A percentile compares a stretch with the other conserved stretches of the same genome.
Evolutionary conservation across 2,888 invertebrate genomes (phyloP).

Genomic region (Itoplectis maculator): DNA sequence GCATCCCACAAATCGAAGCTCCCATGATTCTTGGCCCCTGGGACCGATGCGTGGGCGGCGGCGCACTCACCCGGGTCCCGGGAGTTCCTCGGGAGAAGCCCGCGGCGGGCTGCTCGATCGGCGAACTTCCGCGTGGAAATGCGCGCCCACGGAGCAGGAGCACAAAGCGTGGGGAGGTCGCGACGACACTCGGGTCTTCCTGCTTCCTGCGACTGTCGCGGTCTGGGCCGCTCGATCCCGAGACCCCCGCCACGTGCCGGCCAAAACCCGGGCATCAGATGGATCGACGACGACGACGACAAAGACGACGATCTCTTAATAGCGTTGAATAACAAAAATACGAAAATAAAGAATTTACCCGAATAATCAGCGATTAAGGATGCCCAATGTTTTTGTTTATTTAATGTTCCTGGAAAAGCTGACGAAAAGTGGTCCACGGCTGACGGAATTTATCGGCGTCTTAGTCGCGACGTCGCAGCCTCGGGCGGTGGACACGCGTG

Average conservation of each 20-base stretch:
- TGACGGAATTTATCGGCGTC: background rate
- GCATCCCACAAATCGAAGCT: conserved; percentile 50
- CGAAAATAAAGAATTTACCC: no score
- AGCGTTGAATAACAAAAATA: no score
- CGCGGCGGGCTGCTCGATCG: background rate
- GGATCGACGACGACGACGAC: no score
- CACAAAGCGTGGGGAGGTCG: conserved; percentile 75
- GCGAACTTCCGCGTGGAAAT: conserved; percentile 72
- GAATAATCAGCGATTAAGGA: no score
- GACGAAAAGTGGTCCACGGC: background rate
- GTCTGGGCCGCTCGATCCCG: conserved; percentile 42
- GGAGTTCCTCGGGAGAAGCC: conserved; percentile 53
- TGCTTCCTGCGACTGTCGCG: conserved; percentile 40
- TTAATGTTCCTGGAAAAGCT: no score
- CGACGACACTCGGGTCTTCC: conserved; percentile 22
- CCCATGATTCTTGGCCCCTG: conserved; percentile 32
- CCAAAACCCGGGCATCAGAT: no score
- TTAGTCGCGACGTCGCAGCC: conserved; percentile 15
- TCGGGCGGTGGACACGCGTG: conserved; percentile 34
- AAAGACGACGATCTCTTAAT: no score
- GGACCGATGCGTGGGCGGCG: conserved; percentile 41
- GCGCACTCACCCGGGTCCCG: conserved; percentile 44
- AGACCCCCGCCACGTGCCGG: conserved; percentile 2
- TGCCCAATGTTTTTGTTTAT: no score
- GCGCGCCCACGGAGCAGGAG: conserved; percentile 81